Base-by-base conservation (phyloP, 2,113 vertebrate genomes). In the Oreochromis tanganicae region DNA sequence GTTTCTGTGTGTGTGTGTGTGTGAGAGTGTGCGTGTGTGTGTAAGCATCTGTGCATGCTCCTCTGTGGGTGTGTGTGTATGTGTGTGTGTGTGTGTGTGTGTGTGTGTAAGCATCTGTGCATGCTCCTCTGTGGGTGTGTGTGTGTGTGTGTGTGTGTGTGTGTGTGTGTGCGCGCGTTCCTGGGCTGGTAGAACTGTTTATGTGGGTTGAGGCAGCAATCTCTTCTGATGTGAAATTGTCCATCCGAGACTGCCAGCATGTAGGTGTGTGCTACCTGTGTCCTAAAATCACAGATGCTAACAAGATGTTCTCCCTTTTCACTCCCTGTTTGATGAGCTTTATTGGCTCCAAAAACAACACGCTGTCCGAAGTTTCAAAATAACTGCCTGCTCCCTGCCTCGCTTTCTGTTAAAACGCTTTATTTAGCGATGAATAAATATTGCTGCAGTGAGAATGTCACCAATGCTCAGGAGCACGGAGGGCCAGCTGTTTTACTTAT, bases 271-370 rank as follows among this genome's bases (percentile, higher is more conserved):
- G 38, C 81, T 89, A 90, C 89, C 90, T 86, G 83, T 55, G 61
- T 90, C 63, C 73, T 90, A 88, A 90, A 88, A 84, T 82, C 52
- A 11, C 90, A 94, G 88, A 91, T 89, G 66, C 61, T 86, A 24
- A 68, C 82, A 87, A 88, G 73, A 88, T 88, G 82, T 85, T 87
- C 81, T 84, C 41, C 48, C 34, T n/a, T 92, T 82, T 83, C 48
- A 27, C 88, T 85, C 36, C 38, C 9, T 9, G 66, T 83, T 66
- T 38, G 43, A 66, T 82, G 84, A 86, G 61, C 24, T 46, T 83
- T 24, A 57, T 82, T 41, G 27, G 68, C 71, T 91, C 88, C 93
- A 94, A 89, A 82, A 93, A 87, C 82, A 94, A 93, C 90, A 91
- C 57, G 11, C 50, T 46, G n/a, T 59, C 56, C 10, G 24, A 71